Conservation (phyloP, 2,797 vertebrate species). For the Danio jaintianensis region DNA sequence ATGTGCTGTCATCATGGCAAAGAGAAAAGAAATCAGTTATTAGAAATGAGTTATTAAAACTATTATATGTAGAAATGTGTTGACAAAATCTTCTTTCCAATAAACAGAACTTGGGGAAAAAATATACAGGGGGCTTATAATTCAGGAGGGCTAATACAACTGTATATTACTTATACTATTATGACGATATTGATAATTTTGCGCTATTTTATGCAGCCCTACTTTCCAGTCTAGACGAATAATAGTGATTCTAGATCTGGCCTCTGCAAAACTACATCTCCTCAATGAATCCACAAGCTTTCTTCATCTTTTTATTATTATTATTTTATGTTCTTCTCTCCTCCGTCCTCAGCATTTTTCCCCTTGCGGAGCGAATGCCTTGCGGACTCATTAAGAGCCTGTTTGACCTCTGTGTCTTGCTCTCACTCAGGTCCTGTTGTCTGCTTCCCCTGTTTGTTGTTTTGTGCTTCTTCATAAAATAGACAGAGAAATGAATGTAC, state of each 20-base stretch:
- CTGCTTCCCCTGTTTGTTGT: not conserved
- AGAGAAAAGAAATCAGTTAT: too few species aligned
- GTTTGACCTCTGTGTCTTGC: slow-evolving; percentile 47
- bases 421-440: slow-evolving; percentile 12
- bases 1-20: too few species aligned
- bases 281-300: slow-evolving; percentile 74
- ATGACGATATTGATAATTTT: too few species aligned
- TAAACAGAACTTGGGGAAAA: too few species aligned
- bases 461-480: slow-evolving; percentile 30
- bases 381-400: slow-evolving; percentile 73
- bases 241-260: slow-evolving; percentile 75
- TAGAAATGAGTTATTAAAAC: too few species aligned
- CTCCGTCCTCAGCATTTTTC: slow-evolving; percentile 75
- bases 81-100: too few species aligned
- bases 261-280: slow-evolving; percentile 68
- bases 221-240: slow-evolving; percentile 60
- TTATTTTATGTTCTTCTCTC: slow-evolving; percentile 4
- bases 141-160: too few species aligned
- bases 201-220: too few species aligned
- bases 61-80: too few species aligned
- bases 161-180: too few species aligned
- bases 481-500: slow-evolving; percentile 13
- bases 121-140: too few species aligned
- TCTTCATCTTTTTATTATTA: slow-evolving; percentile 65
- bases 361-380: slow-evolving; percentile 71